phyloP scores from a whole-genome alignment of 2,888 invertebrate species.

The Nomada ferruginata region DNA sequence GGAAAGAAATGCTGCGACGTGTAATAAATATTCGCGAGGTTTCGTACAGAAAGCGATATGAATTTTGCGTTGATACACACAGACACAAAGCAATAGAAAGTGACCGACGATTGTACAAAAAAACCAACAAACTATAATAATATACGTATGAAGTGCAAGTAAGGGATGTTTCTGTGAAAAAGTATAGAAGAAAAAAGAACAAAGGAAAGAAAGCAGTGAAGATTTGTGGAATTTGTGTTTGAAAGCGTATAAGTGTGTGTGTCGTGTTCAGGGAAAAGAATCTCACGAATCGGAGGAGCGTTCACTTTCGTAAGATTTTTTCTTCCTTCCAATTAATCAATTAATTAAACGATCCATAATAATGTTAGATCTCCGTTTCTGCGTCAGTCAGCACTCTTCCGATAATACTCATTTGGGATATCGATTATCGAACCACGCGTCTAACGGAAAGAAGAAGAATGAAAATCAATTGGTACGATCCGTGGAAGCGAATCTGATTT shows the following conservation, averaged over 20 bases:
- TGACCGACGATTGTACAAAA: background rate
- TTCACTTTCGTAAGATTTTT: background rate
- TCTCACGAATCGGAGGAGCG: slow-evolving; percentile 13
- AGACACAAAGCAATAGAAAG: slow-evolving; percentile 13
- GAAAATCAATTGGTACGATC: background rate
- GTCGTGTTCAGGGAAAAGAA: slow-evolving; percentile 15
- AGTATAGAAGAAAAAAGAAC: too few relatives aligned
- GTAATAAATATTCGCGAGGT: background rate
- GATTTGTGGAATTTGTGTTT: background rate
- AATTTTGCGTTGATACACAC: background rate
- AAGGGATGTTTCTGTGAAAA: background rate
- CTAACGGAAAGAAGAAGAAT: background rate
- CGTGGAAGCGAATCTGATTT: background rate
- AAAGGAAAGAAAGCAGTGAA: background rate
- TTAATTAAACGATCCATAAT: background rate
- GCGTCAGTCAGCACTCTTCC: background rate
- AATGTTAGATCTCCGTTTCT: background rate
- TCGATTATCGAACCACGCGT: background rate
- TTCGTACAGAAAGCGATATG: background rate
- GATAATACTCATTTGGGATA: background rate
- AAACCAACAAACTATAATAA: background rate
- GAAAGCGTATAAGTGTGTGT: too few relatives aligned
- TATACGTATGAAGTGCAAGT: background rate
- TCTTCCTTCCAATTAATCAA: background rate
- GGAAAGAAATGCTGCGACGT: background rate